phyloP scores from a whole-genome alignment of 2,113 vertebrate genomes.

The Urocynchramus pylzowi region DNA sequence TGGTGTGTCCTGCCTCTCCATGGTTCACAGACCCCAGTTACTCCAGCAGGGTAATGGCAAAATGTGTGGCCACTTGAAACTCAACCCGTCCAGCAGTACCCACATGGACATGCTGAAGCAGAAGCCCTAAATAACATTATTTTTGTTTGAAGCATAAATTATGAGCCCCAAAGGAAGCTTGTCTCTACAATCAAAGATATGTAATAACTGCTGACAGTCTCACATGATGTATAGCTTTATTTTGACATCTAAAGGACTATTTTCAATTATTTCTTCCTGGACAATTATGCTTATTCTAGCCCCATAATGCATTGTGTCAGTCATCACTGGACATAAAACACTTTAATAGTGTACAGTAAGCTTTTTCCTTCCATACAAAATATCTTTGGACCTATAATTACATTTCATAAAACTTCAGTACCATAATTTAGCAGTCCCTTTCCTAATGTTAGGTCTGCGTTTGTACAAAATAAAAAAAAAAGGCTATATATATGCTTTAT shows the following conservation, averaged over 20 bases:
- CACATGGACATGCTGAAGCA: background rate
- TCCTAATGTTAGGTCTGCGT: conserved; percentile 59
- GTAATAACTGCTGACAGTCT: conserved; percentile 55
- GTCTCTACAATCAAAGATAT: conserved; percentile 37
- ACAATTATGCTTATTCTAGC: conserved; percentile 75
- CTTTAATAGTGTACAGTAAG: conserved; percentile 63
- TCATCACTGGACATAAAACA: conserved; percentile 70
- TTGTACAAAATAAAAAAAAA: conserved; percentile 35
- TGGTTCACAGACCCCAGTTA: background rate
- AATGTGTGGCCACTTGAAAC: background rate
- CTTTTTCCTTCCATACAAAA: conserved; percentile 56
- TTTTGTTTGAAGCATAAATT: conserved; percentile 59
- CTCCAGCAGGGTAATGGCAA: background rate
- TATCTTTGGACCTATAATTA: conserved; percentile 69
- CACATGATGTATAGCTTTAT: conserved; percentile 54
- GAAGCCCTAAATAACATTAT: background rate
- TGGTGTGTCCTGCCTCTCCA: background rate
- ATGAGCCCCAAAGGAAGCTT: conserved; percentile 27
- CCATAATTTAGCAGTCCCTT: conserved; percentile 61
- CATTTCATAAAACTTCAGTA: conserved; percentile 68
- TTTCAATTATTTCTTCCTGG: conserved; percentile 73
- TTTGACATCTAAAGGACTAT: conserved; percentile 74
- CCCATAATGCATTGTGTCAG: conserved; percentile 69
- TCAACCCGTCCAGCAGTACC: background rate
- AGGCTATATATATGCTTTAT: background rate